Conservation (phyloP, 1,140 invertebrate genomes). For the Drosophila ironensis region DNA sequence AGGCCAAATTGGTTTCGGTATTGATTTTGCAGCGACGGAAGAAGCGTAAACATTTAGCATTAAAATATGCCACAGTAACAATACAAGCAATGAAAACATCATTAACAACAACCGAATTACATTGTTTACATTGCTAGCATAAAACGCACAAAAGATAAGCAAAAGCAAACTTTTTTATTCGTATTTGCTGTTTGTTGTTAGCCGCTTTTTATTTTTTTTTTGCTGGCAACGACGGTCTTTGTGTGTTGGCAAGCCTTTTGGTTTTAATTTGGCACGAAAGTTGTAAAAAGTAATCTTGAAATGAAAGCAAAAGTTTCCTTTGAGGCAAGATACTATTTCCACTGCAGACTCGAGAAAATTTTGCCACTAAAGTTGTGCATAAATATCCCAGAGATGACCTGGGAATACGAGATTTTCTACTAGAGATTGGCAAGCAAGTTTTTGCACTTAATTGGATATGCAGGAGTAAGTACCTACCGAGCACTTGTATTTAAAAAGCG, state of each 20-base stretch:
- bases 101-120: conserved; percentile 35
- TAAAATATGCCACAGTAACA: conserved; percentile 27
- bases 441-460: conserved; percentile 1
- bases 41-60: conserved; percentile 14
- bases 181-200: background rate
- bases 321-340: conserved; percentile 31
- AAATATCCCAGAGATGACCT: conserved; percentile 14
- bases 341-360: conserved; percentile 7
- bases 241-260: conserved; percentile 30
- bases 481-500: background rate
- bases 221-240: conserved; percentile 26
- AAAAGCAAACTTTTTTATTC: conserved; percentile 3
- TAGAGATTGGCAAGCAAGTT: conserved; percentile 4
- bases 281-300: conserved; percentile 36
- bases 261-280: conserved; percentile 35
- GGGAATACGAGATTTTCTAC: background rate
- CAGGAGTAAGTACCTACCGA: no score
- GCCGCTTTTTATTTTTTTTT: background rate
- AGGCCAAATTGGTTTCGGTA: conserved; percentile 31
- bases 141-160: conserved; percentile 18
- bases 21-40: conserved; percentile 19
- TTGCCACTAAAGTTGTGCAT: conserved; percentile 16
- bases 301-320: conserved; percentile 41
- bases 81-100: conserved; percentile 37
- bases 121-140: conserved; percentile 42